These are phyloP conservation scores for Xerus inauris DNA, from an alignment of 2,113 vertebrate species.

Conservation along the genomic window DNA sequence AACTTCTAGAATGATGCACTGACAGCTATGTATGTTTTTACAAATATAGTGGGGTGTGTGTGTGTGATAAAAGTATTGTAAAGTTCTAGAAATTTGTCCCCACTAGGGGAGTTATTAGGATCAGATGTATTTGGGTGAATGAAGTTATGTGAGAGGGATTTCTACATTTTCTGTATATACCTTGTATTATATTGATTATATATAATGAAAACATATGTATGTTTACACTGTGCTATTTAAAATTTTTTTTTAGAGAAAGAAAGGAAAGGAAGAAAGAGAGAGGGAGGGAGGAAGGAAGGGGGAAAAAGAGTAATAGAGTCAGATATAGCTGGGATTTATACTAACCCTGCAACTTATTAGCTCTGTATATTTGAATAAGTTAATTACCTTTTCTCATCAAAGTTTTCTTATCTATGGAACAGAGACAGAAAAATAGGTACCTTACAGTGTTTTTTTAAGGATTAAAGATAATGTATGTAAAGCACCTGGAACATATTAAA, in stretches of 20 bases:
- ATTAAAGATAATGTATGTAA: conserved; percentile 61
- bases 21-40: background rate
- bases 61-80: background rate
- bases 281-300: background rate
- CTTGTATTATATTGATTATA: background rate
- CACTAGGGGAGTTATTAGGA: background rate
- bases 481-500: conserved; percentile 48
- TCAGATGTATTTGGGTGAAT: background rate
- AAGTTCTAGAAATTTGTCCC: background rate
- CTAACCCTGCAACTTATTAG: conserved; percentile 13
- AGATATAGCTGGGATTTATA: background rate
- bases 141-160: background rate
- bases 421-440: conserved; percentile 48
- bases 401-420: conserved; percentile 44
- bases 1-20: background rate
- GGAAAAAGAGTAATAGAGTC: background rate
- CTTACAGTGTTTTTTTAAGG: background rate
- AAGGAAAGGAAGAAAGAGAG: background rate
- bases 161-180: background rate
- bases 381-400: conserved; percentile 62
- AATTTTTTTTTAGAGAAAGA: background rate
- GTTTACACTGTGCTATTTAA: background rate
- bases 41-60: background rate
- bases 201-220: background rate
- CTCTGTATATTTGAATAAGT: conserved; percentile 53